Conservation (phyloP, 2,888 invertebrate species). For the Neelides folsomi region DNA sequence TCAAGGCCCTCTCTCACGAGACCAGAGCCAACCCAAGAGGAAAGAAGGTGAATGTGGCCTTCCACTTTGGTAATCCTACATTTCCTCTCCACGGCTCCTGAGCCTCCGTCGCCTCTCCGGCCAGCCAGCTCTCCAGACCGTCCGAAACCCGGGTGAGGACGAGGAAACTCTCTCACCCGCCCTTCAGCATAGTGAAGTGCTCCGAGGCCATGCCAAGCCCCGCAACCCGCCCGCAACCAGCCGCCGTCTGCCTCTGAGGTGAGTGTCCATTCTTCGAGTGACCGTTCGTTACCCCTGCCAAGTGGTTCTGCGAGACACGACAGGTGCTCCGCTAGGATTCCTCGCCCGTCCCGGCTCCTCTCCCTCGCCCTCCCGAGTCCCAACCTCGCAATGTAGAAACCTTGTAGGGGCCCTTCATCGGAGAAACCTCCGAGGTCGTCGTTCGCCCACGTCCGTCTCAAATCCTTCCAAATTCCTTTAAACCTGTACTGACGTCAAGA, state of each 20-base stretch:
- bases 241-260: not conserved
- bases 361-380: too few species aligned
- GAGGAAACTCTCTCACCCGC: too few species aligned
- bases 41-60: slow-evolving; percentile 19
- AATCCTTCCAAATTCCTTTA: not conserved
- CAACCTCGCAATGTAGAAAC: too few species aligned
- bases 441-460: not conserved
- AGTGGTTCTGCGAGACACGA: not conserved
- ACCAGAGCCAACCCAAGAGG: slow-evolving; percentile 14
- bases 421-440: slow-evolving; percentile 1
- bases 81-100: slow-evolving; percentile 8
- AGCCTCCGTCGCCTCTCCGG: slow-evolving; percentile 1
- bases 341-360: too few species aligned
- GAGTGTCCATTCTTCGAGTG: slow-evolving; percentile 7
- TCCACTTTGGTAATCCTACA: slow-evolving; percentile 8
- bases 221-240: too few species aligned
- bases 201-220: too few species aligned
- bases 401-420: too few species aligned
- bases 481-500: too few species aligned
- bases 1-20: slow-evolving; percentile 4
- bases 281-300: slow-evolving; percentile 14
- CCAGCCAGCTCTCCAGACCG: not conserved
- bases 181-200: too few species aligned
- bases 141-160: not conserved
- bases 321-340: too few species aligned